Conservation (phyloP, 2,888 invertebrate genomes). For the Anaspis maculata region DNA sequence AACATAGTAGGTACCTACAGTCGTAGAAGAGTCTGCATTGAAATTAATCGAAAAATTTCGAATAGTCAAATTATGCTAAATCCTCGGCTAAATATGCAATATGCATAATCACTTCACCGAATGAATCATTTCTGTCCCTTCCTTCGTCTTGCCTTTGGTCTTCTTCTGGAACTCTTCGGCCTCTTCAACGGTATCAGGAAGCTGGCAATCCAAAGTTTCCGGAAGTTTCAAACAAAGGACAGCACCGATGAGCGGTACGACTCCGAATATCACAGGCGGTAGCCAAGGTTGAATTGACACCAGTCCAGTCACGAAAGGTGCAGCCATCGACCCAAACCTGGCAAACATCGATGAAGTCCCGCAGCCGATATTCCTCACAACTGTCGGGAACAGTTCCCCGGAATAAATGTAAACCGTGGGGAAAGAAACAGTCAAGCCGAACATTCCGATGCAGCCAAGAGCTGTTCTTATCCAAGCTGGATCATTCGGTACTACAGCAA, state of each 20-base stretch:
- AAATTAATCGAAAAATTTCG: too few relatives aligned
- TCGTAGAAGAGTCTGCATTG: too few relatives aligned
- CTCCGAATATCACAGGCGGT: conserved; percentile 66
- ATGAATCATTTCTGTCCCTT: background rate
- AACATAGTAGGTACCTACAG: too few relatives aligned
- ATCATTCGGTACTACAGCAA: conserved; percentile 48
- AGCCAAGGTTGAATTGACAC: conserved; percentile 47
- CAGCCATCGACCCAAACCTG: conserved; percentile 75
- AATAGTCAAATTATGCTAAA: too few relatives aligned
- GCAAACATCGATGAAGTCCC: conserved; percentile 81
- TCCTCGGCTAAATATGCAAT: too few relatives aligned
- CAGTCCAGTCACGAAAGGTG: conserved; percentile 73
- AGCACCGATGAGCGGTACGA: conserved; percentile 60
- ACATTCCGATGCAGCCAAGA: conserved; percentile 67
- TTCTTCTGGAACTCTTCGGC: conserved; percentile 53
- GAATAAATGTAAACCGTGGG: conserved; percentile 81
- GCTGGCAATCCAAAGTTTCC: conserved; percentile 65
- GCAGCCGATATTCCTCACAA: conserved; percentile 78
- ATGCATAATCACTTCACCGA: too few relatives aligned
- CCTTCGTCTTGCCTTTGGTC: too few relatives aligned
- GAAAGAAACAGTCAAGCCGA: conserved; percentile 75
- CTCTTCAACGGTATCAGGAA: conserved; percentile 75
- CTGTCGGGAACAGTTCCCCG: conserved; percentile 83
- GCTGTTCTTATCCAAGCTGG: conserved; percentile 50
- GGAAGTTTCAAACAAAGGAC: conserved; percentile 61